Percentiles rank a stretch among this genome's conserved stretches.
Conservation (phyloP, 2,888 invertebrate species). For the Globia sparganii region DNA sequence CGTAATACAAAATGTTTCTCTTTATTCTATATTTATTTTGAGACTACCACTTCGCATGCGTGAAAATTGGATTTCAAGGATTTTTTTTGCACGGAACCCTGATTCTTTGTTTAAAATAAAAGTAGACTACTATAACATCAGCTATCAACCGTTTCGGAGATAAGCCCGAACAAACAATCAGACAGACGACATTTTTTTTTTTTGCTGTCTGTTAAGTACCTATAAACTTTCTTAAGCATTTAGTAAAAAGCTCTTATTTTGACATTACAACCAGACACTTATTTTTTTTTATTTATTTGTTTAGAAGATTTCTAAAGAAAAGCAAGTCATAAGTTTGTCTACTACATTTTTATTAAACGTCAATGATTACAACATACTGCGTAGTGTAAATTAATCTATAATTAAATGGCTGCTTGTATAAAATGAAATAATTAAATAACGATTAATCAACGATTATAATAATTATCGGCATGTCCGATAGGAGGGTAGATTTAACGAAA, state of each 20-base stretch:
- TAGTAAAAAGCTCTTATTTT: too few species aligned
- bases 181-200: too few species aligned
- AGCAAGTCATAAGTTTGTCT: neutral
- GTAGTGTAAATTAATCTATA: neutral
- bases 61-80: too few species aligned
- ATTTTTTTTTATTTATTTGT: neutral
- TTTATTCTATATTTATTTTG: neutral
- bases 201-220: too few species aligned
- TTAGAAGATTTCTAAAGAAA: neutral
- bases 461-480: slow-evolving; percentile 44
- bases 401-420: neutral
- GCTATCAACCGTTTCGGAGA: too few species aligned
- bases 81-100: too few species aligned
- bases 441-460: slow-evolving; percentile 45
- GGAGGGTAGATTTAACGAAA: slow-evolving; percentile 47
- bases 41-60: neutral
- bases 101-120: too few species aligned
- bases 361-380: neutral
- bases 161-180: too few species aligned
- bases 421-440: slow-evolving; percentile 45
- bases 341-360: neutral
- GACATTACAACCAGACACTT: too few species aligned
- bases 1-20: neutral
- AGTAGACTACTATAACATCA: too few species aligned
- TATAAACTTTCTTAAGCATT: too few species aligned